These are phyloP conservation scores for Vulpes vulpes DNA, from an alignment of 2,113 vertebrate genomes.

Conservation along the genomic window DNA sequence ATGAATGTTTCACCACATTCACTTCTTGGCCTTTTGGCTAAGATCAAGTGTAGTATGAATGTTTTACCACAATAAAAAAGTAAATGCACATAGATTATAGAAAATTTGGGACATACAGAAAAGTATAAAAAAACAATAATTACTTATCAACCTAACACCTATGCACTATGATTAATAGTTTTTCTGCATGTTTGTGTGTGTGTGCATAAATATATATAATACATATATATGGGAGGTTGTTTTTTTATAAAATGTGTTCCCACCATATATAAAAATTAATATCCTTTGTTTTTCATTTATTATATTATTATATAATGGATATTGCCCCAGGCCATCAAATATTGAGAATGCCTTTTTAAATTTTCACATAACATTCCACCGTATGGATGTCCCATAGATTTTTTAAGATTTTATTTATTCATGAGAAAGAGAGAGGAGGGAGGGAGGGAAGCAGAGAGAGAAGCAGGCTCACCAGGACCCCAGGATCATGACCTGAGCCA, in stretches of 20 bases:
- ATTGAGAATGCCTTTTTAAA: slow-evolving; percentile 21
- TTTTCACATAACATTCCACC: slow-evolving; percentile 37
- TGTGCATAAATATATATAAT: not conserved
- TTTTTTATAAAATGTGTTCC: slow-evolving; percentile 44
- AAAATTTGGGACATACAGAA: slow-evolving; percentile 50
- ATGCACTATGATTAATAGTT: not conserved
- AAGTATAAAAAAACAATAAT: slow-evolving; percentile 49
- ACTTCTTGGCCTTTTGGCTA: not conserved
- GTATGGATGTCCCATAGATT: not conserved
- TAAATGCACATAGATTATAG: not conserved
- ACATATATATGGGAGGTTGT: not conserved
- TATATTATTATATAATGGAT: slow-evolving; percentile 11
- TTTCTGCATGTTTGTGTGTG: not conserved
- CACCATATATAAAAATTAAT: slow-evolving; percentile 8
- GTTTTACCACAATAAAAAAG: not conserved
- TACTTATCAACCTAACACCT: not conserved
- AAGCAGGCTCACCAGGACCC: too few relatives aligned
- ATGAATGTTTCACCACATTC: not conserved
- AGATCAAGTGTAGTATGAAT: not conserved
- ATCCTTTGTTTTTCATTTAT: not conserved
- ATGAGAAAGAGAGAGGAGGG: too few relatives aligned
- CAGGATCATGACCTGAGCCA: too few relatives aligned
- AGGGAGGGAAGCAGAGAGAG: too few relatives aligned
- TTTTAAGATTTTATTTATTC: too few relatives aligned
- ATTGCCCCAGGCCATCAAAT: not conserved